These are phyloP conservation scores for Conops quadrifasciatus DNA, from an alignment of 2,888 invertebrate genomes.

Conservation along the genomic window DNA sequence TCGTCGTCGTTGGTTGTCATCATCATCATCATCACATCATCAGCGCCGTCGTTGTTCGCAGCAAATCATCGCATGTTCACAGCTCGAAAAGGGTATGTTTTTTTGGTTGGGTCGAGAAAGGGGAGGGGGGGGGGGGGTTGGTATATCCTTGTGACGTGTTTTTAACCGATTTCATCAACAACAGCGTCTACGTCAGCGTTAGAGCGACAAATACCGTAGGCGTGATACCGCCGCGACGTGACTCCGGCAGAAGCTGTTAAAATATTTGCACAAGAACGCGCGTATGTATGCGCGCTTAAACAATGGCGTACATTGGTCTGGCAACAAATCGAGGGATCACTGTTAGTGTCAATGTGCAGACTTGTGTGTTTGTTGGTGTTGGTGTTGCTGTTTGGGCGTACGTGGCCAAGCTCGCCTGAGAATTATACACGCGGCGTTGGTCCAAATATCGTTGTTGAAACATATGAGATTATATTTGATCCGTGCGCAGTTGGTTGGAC, in stretches of 20 bases:
- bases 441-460: conserved; percentile 15
- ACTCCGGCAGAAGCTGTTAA: conserved; percentile 49
- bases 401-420: neutral
- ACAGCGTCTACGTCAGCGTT: neutral
- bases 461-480: conserved; percentile 14
- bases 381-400: neutral
- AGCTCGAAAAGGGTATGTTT: too few relatives aligned
- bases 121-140: neutral
- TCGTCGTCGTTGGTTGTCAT: conserved; percentile 5
- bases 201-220: too few relatives aligned
- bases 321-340: neutral
- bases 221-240: conserved; percentile 8
- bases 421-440: neutral
- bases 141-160: too few relatives aligned
- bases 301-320: neutral
- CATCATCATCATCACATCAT: neutral
- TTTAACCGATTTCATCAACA: neutral
- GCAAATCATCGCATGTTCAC: too few relatives aligned
- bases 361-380: conserved; percentile 7
- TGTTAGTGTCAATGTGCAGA: too few relatives aligned
- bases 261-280: conserved; percentile 55
- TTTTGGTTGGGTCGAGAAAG: too few relatives aligned
- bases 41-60: too few relatives aligned
- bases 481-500: neutral
- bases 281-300: neutral